These are phyloP conservation scores for Yponomeuta malinellus DNA, from an alignment of 2,888 invertebrate species.

Conservation along the genomic window DNA sequence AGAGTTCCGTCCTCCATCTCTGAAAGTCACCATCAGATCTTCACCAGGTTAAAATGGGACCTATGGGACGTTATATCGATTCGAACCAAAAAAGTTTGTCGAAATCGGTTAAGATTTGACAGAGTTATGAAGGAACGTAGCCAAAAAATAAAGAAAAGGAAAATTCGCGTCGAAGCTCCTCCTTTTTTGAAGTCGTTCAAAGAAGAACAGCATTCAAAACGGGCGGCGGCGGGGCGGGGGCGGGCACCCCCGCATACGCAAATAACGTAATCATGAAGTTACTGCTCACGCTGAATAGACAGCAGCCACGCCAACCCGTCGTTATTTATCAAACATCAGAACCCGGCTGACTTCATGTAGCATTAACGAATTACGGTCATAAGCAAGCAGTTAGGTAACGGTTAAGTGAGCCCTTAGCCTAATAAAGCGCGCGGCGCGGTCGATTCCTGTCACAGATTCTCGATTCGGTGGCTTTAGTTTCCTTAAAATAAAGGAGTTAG, in stretches of 20 bases:
- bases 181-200: background rate
- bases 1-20: too few relatives aligned
- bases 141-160: too few relatives aligned
- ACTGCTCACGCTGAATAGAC: conserved; percentile 66
- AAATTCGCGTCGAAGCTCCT: too few relatives aligned
- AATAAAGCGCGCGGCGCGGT: background rate
- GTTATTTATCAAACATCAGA: conserved; percentile 44
- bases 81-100: too few relatives aligned
- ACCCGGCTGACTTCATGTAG: conserved; percentile 3
- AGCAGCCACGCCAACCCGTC: conserved; percentile 68
- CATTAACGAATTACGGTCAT: conserved; percentile 10
- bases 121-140: too few relatives aligned
- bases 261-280: conserved; percentile 68
- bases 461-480: background rate
- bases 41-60: too few relatives aligned
- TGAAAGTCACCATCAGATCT: too few relatives aligned
- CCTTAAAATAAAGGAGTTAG: too few relatives aligned
- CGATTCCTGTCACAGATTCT: background rate
- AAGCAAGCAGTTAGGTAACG: conserved; percentile 2
- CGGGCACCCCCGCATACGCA: conserved; percentile 52
- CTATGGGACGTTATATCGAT: too few relatives aligned
- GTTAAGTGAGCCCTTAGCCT: conserved; percentile 9
- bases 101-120: too few relatives aligned
- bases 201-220: background rate
- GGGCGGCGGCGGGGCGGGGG: conserved; percentile 57